A percentile compares a stretch with the other conserved stretches of the same genome.
Evolutionary conservation across 1,140 invertebrate species (phyloP).

Genomic region (Aplysia californica): DNA sequence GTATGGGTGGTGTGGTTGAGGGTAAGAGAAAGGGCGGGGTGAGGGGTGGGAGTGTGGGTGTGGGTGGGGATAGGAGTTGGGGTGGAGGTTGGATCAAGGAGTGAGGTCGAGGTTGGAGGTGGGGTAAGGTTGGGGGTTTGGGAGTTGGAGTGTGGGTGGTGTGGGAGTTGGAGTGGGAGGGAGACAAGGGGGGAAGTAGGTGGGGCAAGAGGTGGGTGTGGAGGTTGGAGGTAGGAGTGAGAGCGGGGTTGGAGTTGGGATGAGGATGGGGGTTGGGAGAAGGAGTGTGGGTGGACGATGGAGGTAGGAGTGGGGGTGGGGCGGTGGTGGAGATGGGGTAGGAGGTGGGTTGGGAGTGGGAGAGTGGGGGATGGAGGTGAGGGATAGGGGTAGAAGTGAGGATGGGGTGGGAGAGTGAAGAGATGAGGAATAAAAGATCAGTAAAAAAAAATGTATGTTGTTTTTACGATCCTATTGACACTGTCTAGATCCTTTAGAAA

Average conservation of each 20-base stretch:
- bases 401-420: background rate
- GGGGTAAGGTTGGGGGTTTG: background rate
- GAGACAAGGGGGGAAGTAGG: background rate
- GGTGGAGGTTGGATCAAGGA: too few relatives aligned
- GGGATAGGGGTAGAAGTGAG: background rate
- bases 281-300: background rate
- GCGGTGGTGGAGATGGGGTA: too few relatives aligned
- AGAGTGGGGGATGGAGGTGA: background rate
- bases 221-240: background rate
- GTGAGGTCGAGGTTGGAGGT: too few relatives aligned
- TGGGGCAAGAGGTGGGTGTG: background rate
- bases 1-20: background rate
- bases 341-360: background rate
- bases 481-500: too few relatives aligned
- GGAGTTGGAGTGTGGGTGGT: background rate
- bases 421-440: background rate
- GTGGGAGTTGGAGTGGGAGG: background rate
- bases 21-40: background rate
- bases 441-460: too few relatives aligned
- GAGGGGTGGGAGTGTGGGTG: background rate
- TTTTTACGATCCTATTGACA: too few relatives aligned
- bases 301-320: background rate
- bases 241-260: background rate
- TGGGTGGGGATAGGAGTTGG: background rate
- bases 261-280: background rate